Percentiles rank a stretch among this genome's conserved stretches.
Conservation (phyloP, 2,888 invertebrate species). For the Sipha maydis region DNA sequence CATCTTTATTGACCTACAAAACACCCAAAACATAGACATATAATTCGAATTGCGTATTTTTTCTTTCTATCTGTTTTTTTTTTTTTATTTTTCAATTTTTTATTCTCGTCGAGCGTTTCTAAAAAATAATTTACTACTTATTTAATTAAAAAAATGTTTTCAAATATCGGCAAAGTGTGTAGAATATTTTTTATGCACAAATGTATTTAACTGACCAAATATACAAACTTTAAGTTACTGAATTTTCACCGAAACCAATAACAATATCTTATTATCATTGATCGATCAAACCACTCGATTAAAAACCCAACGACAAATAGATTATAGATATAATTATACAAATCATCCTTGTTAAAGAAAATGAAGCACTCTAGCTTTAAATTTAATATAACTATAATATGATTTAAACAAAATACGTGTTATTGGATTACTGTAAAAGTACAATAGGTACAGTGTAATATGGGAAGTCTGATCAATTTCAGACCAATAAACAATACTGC, state of each 20-base stretch:
- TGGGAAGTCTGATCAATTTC: too few species aligned
- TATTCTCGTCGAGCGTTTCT: not conserved
- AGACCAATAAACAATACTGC: too few species aligned
- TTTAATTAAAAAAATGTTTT: not conserved
- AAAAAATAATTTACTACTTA: not conserved
- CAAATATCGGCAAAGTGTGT: not conserved
- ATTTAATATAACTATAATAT: too few species aligned
- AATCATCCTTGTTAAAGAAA: too few species aligned
- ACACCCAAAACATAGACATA: conserved; percentile 6
- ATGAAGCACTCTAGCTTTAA: too few species aligned
- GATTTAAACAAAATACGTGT: too few species aligned
- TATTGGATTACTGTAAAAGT: too few species aligned
- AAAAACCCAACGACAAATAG: not conserved
- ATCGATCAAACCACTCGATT: not conserved
- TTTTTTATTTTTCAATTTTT: not conserved
- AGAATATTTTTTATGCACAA: not conserved
- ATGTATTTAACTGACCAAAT: not conserved
- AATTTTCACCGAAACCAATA: not conserved
- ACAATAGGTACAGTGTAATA: too few species aligned
- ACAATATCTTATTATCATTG: not conserved
- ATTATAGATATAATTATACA: not conserved
- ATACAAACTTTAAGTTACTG: not conserved
- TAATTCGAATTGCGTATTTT: not conserved
- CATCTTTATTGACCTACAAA: conserved; percentile 15
- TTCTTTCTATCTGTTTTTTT: not conserved